Conservation (phyloP, 2,888 invertebrate genomes). For the Leptopilina syphax region DNA sequence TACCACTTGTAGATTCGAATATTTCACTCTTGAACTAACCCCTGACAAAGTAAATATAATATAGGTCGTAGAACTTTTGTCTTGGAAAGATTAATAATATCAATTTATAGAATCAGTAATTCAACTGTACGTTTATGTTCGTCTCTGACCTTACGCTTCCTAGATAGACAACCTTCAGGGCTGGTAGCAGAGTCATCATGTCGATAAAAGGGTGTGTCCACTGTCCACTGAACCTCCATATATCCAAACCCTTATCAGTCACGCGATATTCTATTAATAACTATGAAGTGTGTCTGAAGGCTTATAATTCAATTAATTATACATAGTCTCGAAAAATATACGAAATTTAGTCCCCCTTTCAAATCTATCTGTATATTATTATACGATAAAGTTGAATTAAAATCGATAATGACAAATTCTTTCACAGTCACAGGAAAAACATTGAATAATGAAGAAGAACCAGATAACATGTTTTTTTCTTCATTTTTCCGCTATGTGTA, state of each 20-base stretch:
- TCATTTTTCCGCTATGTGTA: no score
- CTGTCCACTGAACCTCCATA: slow-evolving; percentile 31
- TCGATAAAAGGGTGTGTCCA: slow-evolving; percentile 37
- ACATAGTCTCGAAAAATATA: background rate
- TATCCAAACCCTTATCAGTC: slow-evolving; percentile 7
- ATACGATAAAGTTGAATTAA: no score
- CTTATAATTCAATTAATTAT: background rate
- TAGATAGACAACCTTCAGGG: slow-evolving; percentile 31
- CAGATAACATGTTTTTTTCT: background rate
- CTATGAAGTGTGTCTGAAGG: slow-evolving; percentile 9
- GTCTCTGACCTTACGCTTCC: slow-evolving; percentile 20
- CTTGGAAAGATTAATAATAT: background rate
- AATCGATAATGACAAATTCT: no score
- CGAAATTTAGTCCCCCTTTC: no score
- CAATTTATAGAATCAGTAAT: background rate
- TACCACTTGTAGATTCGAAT: no score
- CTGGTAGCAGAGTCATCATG: slow-evolving; percentile 1
- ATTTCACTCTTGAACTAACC: no score
- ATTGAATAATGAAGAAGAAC: background rate
- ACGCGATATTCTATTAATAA: slow-evolving; percentile 38
- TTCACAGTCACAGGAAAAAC: no score
- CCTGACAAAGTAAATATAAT: no score
- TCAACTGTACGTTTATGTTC: background rate
- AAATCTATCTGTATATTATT: no score
- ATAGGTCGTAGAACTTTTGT: background rate